phyloP scores from a whole-genome alignment of 2,797 vertebrate species.

The Lemur catta region DNA sequence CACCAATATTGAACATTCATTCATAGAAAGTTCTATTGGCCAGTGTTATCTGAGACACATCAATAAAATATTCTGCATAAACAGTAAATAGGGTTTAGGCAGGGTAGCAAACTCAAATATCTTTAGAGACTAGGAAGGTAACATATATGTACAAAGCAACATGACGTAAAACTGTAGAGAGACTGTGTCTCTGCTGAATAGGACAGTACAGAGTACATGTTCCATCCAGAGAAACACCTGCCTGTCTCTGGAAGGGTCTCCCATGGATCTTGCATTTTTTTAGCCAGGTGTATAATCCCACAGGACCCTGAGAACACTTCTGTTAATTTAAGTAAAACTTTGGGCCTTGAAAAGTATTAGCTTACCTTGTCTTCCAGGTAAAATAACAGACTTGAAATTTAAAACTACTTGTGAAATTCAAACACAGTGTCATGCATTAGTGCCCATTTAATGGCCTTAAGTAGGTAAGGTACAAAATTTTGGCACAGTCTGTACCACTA shows the following conservation, averaged over 20 bases:
- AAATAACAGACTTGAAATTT: slow-evolving; percentile 19
- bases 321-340: neutral
- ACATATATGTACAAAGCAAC: neutral
- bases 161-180: neutral
- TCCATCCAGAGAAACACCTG: neutral
- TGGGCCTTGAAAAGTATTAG: neutral
- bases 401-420: neutral
- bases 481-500: neutral
- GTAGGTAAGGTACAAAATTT: neutral
- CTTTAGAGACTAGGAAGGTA: neutral
- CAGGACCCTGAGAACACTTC: neutral
- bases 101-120: neutral
- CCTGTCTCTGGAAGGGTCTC: neutral
- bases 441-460: neutral
- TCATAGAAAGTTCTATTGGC: neutral
- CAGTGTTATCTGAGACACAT: neutral
- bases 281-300: neutral
- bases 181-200: neutral
- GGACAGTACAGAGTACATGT: neutral
- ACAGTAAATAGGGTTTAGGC: neutral
- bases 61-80: neutral
- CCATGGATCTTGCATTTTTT: neutral
- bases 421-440: neutral
- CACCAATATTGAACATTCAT: neutral
- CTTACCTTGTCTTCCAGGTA: neutral